Conservation (phyloP, 2,888 invertebrate genomes). For the Tethea ocularis region DNA sequence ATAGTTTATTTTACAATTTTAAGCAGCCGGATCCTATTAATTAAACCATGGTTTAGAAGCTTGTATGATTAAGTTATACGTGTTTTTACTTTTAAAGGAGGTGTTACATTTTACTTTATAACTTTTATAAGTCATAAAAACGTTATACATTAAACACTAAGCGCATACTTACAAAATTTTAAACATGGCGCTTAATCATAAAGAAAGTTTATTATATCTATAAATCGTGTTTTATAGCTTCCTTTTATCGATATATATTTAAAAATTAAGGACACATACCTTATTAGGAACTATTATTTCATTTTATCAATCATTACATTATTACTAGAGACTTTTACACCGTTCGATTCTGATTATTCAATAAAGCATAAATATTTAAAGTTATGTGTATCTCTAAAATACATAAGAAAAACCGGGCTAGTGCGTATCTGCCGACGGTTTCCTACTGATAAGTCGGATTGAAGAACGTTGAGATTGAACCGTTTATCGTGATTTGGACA, state of each 20-base stretch:
- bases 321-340: not conserved
- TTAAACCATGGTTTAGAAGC: too few relatives aligned
- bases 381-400: too few relatives aligned
- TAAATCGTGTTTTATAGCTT: slow-evolving; percentile 19
- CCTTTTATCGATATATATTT: slow-evolving; percentile 10
- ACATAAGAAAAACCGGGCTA: too few relatives aligned
- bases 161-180: not conserved
- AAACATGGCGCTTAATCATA: not conserved
- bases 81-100: not conserved
- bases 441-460: too few relatives aligned
- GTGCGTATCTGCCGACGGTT: too few relatives aligned
- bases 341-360: too few relatives aligned
- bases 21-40: too few relatives aligned
- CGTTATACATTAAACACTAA: not conserved
- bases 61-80: too few relatives aligned
- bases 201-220: not conserved
- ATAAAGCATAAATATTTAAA: too few relatives aligned
- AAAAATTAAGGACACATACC: not conserved
- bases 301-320: not conserved
- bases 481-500: too few relatives aligned
- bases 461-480: too few relatives aligned
- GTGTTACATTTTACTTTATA: not conserved
- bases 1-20: too few relatives aligned
- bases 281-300: not conserved
- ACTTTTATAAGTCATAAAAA: not conserved